Evolutionary conservation across 2,888 invertebrate genomes (phyloP).

Genomic region (Nomada lathburiana): DNA sequence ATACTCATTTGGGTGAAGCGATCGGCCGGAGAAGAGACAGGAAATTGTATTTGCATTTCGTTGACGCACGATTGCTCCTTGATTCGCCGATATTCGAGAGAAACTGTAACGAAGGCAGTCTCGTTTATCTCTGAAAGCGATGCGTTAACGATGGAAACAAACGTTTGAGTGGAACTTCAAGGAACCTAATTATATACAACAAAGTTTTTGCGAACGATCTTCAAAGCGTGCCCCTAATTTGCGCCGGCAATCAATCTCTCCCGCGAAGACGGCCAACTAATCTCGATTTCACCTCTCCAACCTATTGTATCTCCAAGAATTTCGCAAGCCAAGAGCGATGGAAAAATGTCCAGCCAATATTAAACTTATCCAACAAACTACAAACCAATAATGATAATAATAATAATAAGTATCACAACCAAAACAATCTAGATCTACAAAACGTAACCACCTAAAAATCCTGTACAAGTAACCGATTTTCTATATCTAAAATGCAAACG

Average conservation of each 20-base stretch:
- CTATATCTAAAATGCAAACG: no score
- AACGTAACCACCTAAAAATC: no score
- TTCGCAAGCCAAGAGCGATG: not conserved
- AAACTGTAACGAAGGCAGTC: no score
- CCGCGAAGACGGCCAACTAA: not conserved
- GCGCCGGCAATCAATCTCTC: not conserved
- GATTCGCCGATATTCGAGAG: not conserved
- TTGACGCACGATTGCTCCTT: not conserved
- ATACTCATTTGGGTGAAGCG: not conserved
- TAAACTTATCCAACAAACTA: not conserved
- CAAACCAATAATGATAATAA: no score
- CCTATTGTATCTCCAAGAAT: no score
- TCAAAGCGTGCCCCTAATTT: not conserved
- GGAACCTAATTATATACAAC: no score
- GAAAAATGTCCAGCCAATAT: not conserved
- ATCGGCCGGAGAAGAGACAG: not conserved
- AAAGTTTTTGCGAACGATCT: no score
- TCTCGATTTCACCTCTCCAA: not conserved
- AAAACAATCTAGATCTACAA: no score
- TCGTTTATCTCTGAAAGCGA: no score
- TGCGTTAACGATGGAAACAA: no score
- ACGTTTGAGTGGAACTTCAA: no score
- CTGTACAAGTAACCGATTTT: not conserved
- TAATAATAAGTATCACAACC: no score
- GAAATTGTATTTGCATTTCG: constrained; percentile 22